Evolutionary conservation across 2,888 invertebrate genomes (phyloP).

Genomic region (Ectemnius lituratus): DNA sequence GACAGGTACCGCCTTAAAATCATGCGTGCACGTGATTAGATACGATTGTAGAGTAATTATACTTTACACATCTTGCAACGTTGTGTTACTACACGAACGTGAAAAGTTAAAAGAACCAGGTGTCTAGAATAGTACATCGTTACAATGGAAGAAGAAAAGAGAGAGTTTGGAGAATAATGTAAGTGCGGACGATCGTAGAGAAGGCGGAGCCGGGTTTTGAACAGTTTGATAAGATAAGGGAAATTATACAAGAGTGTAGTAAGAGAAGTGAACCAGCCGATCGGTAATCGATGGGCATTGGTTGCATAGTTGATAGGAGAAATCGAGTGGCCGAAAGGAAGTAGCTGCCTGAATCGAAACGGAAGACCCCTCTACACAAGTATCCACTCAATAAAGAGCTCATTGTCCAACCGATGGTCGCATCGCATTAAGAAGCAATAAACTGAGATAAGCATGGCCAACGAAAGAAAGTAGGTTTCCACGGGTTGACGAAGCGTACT

Average conservation of each 20-base stretch:
- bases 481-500: not conserved
- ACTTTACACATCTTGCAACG: too few species aligned
- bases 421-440: slow-evolving; percentile 3
- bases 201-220: not conserved
- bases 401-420: not conserved
- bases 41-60: too few species aligned
- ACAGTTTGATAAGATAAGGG: slow-evolving; percentile 30
- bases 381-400: slow-evolving; percentile 4
- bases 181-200: not conserved
- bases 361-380: not conserved
- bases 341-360: not conserved
- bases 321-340: not conserved
- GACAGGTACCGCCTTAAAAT: too few species aligned
- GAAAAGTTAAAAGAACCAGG: not conserved
- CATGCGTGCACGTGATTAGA: too few species aligned
- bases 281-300: not conserved
- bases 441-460: slow-evolving; percentile 1
- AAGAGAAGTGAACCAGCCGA: not conserved
- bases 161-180: not conserved
- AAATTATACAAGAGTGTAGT: not conserved
- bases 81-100: too few species aligned
- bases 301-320: slow-evolving; percentile 4
- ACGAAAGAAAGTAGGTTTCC: not conserved
- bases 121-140: not conserved
- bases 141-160: not conserved